These are phyloP conservation scores for Araneus ventricosus DNA, from an alignment of 1,140 invertebrate genomes.

Conservation along the genomic window DNA sequence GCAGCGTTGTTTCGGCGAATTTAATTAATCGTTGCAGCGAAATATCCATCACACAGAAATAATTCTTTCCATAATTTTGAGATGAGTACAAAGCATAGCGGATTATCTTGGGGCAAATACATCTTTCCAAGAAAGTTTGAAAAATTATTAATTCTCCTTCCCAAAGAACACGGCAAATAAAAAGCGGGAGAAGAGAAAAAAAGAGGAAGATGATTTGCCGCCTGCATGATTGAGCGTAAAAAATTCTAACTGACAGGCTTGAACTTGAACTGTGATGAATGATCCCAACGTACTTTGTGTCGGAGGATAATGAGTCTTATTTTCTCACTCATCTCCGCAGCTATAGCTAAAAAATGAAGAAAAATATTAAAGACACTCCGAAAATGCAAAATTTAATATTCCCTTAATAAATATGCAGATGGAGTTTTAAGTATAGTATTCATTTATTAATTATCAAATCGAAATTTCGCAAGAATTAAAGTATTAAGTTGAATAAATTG, in stretches of 20 bases:
- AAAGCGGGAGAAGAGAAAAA: not conserved
- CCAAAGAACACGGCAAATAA: not conserved
- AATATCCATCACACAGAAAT: not conserved
- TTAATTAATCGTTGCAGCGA: not conserved
- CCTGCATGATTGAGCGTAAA: conserved; percentile 10
- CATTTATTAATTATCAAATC: too few relatives aligned
- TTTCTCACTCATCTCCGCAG: not conserved
- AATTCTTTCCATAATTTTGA: not conserved
- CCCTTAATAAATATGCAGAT: too few relatives aligned
- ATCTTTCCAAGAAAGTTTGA: not conserved
- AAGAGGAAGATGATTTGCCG: not conserved
- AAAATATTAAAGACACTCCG: too few relatives aligned
- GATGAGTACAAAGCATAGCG: not conserved
- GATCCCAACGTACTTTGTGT: not conserved
- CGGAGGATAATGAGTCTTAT: not conserved
- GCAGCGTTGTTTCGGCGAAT: not conserved
- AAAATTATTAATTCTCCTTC: not conserved
- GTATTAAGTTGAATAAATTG: too few relatives aligned
- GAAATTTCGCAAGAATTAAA: too few relatives aligned
- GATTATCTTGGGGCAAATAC: not conserved
- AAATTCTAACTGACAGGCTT: not conserved
- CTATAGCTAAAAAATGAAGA: too few relatives aligned
- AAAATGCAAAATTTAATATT: too few relatives aligned
- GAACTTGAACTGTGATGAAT: conserved; percentile 5
- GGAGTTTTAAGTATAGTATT: too few relatives aligned